phyloP scores from a whole-genome alignment of 2,797 vertebrate species.

The Melanotaenia parkinsoni region DNA sequence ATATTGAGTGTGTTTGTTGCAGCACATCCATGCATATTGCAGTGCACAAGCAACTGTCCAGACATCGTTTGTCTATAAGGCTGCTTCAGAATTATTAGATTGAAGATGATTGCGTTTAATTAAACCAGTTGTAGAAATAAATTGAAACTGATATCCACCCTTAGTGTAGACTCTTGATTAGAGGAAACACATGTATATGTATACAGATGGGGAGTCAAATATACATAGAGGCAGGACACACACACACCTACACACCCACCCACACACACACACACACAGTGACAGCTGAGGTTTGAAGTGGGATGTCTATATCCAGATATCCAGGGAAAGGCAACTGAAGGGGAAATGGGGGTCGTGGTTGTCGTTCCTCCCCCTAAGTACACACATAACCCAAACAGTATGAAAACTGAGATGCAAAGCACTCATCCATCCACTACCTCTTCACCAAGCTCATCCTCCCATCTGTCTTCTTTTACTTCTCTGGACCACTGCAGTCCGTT shows the following conservation, averaged over 20 bases:
- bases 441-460: conserved; percentile 17
- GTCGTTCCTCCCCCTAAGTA: conserved; percentile 52
- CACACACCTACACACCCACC: conserved; percentile 26
- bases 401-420: conserved; percentile 75
- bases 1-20: conserved; percentile 64
- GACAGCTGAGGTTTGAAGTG: conserved; percentile 78
- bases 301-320: conserved; percentile 77
- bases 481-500: conserved; percentile 37
- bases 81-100: conserved; percentile 17
- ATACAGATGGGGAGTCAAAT: conserved; percentile 19
- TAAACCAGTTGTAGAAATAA: conserved; percentile 46
- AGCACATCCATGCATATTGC: conserved; percentile 65
- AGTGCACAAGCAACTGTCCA: conserved; percentile 41
- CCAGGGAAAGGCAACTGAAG: conserved; percentile 58
- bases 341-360: conserved; percentile 63
- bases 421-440: conserved; percentile 45
- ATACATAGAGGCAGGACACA: conserved; percentile 25
- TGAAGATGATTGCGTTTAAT: conserved; percentile 30
- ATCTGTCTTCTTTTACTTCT: conserved; percentile 14
- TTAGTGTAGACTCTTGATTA: conserved; percentile 25
- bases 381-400: conserved; percentile 67
- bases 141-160: conserved; percentile 52
- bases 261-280: conserved; percentile 41
- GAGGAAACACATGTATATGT: conserved; percentile 35
- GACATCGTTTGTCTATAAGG: conserved; percentile 57